These are phyloP conservation scores for Empis stercorea DNA, from an alignment of 2,888 invertebrate genomes.

Conservation along the genomic window DNA sequence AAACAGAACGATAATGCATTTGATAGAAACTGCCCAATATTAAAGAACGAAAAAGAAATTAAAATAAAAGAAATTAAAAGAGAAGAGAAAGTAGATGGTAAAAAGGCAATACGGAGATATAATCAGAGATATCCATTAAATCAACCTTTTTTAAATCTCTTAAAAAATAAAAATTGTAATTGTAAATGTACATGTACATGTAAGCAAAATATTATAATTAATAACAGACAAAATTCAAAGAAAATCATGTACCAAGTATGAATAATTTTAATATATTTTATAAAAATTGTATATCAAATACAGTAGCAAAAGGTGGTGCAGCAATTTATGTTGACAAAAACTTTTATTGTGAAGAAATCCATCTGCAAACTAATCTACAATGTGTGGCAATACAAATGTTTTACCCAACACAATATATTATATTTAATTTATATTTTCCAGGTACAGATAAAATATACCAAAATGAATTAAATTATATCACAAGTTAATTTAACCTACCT, in stretches of 20 bases:
- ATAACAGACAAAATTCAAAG: background rate
- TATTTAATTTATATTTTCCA: background rate
- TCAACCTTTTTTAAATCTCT: background rate
- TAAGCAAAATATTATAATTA: background rate
- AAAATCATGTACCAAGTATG: background rate
- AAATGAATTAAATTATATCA: background rate
- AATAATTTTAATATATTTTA: background rate
- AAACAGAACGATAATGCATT: background rate
- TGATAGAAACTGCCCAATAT: background rate
- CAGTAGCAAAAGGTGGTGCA: background rate
- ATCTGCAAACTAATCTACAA: background rate
- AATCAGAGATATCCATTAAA: background rate
- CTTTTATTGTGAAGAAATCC: background rate
- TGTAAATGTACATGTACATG: background rate
- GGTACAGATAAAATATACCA: background rate
- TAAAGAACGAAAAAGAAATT: background rate
- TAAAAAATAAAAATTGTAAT: background rate
- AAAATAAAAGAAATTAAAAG: background rate
- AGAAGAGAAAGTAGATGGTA: background rate
- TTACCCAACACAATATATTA: background rate
- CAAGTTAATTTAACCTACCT: conserved; percentile 3
- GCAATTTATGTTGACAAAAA: background rate
- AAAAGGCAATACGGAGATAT: background rate
- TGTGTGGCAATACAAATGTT: background rate
- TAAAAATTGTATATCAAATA: background rate